Conservation (phyloP, 2,113 vertebrate genomes). For the Rhipidura dahli region DNA sequence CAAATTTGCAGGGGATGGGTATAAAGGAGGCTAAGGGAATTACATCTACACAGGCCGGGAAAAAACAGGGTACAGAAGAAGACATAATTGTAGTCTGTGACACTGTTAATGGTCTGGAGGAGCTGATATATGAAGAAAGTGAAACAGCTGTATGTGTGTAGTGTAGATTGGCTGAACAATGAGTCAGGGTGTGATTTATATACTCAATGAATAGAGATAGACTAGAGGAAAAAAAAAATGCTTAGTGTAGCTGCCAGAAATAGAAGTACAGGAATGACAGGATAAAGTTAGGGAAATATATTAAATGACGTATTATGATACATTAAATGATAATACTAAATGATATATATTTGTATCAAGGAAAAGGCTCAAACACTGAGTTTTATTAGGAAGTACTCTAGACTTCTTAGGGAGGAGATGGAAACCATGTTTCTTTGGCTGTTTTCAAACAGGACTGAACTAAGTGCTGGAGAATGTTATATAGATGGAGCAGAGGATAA, state of each 20-base stretch:
- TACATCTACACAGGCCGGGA: neutral
- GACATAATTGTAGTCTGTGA: neutral
- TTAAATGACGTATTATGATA: neutral
- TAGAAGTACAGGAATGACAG: neutral
- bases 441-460: neutral
- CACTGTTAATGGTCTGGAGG: neutral
- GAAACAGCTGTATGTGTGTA: neutral
- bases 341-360: neutral
- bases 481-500: neutral
- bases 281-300: neutral
- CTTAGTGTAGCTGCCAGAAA: neutral
- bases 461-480: neutral
- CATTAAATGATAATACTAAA: neutral
- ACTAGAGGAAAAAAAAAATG: neutral
- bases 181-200: neutral
- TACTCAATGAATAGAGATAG: neutral
- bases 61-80: neutral
- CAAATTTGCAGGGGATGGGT: conserved; percentile 16
- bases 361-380: neutral
- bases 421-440: neutral
- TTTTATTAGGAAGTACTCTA: neutral
- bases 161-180: neutral
- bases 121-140: neutral
- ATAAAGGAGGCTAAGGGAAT: conserved; percentile 3
- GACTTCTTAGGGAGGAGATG: neutral